Evolutionary conservation across 2,888 invertebrate species (phyloP).

Genomic region (Dolichomitus sp.): DNA sequence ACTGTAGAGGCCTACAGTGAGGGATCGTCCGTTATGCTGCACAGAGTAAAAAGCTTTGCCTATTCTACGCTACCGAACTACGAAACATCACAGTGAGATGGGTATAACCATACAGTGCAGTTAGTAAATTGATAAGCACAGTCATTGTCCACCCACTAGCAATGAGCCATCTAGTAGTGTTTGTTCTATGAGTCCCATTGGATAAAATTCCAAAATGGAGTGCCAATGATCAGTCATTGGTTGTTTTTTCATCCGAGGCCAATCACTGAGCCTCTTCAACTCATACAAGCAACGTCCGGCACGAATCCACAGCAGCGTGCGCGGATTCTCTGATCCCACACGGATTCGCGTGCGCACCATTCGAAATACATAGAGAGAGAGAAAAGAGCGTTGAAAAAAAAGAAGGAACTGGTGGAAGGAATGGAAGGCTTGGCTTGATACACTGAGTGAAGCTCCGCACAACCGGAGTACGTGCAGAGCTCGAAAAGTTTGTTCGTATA

Average conservation of each 20-base stretch:
- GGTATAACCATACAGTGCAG: neutral
- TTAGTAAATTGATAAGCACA: neutral
- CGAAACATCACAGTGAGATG: neutral
- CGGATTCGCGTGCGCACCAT: constrained; percentile 17
- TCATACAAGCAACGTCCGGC: constrained; percentile 1
- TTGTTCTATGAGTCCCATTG: neutral
- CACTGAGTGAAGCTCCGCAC: neutral
- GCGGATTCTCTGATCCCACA: constrained; percentile 30
- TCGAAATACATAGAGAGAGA: neutral
- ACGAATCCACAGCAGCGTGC: constrained; percentile 21
- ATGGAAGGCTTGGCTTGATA: constrained; percentile 5
- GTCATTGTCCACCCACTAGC: neutral
- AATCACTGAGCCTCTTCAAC: neutral
- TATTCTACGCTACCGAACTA: neutral
- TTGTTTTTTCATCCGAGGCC: neutral
- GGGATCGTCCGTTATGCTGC: constrained; percentile 20
- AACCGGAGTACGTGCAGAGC: constrained; percentile 17
- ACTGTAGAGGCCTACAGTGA: neutral
- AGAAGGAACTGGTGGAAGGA: constrained; percentile 17
- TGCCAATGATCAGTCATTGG: neutral
- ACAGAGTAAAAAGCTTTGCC: constrained; percentile 1
- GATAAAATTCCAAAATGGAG: neutral
- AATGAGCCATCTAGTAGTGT: neutral
- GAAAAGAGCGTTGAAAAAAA: constrained; percentile 8
- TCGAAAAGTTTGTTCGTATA: constrained; percentile 46